A percentile compares a stretch with the other conserved stretches of the same genome.
These are phyloP conservation scores for Staurois parvus DNA, from an alignment of 2,797 vertebrate genomes.

Conservation along the genomic window DNA sequence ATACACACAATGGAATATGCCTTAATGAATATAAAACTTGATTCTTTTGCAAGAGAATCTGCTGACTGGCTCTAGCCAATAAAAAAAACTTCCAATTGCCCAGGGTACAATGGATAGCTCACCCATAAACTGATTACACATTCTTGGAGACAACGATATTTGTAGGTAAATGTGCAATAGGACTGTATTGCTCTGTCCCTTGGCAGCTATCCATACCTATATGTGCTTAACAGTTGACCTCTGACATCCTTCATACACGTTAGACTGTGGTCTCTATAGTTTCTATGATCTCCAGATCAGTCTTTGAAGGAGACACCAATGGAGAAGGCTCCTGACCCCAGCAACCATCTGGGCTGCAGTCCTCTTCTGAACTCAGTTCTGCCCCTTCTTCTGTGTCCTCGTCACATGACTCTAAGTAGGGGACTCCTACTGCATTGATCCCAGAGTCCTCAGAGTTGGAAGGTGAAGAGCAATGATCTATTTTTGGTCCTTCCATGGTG, in stretches of 20 bases:
- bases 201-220: constrained; percentile 18
- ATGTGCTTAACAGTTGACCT: constrained; percentile 25
- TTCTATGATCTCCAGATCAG: constrained; percentile 95
- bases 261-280: constrained; percentile 98
- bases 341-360: constrained; percentile 90
- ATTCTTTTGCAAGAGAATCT: constrained; percentile 10
- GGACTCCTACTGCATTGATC: constrained; percentile 92
- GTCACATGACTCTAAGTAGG: constrained; percentile 92
- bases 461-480: constrained; percentile 93
- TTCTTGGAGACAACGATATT: constrained; percentile 31
- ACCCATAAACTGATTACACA: constrained; percentile 47
- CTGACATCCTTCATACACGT: constrained; percentile 64
- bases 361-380: constrained; percentile 82
- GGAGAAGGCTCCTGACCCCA: constrained; percentile 93
- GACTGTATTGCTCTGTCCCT: constrained; percentile 55
- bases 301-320: constrained; percentile 92
- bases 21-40: constrained; percentile 48
- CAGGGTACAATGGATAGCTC: not conserved
- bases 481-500: constrained; percentile 85
- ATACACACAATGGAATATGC: constrained; percentile 44
- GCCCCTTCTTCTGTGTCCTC: constrained; percentile 86
- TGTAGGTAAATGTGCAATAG: constrained; percentile 50
- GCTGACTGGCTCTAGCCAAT: not conserved
- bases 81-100: not conserved
- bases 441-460: constrained; percentile 97